These are phyloP conservation scores for Leucophenga maculata DNA, from an alignment of 2,888 invertebrate genomes.

Conservation along the genomic window DNA sequence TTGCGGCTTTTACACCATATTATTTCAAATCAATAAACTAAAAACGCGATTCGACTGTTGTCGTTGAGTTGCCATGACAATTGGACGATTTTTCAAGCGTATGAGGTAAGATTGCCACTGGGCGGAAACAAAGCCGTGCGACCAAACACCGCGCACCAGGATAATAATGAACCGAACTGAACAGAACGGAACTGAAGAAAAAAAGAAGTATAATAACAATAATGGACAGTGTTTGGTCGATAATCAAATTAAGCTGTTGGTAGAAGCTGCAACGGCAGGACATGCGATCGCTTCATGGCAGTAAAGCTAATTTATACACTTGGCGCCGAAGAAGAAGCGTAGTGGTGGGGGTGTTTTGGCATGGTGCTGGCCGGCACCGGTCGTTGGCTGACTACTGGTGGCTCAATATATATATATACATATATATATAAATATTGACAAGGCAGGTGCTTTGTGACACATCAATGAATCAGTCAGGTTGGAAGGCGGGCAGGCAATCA, in stretches of 20 bases:
- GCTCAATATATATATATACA: too few species aligned
- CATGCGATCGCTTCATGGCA: constrained; percentile 21
- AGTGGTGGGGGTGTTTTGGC: background rate
- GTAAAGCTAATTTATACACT: constrained; percentile 27
- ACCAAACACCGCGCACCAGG: background rate
- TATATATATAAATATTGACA: too few species aligned
- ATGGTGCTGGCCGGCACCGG: background rate
- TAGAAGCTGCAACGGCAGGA: constrained; percentile 6
- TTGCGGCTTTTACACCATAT: constrained; percentile 43
- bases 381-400: too few species aligned
- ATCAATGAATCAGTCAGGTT: background rate
- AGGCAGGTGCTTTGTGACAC: background rate
- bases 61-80: constrained; percentile 34
- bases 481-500: background rate
- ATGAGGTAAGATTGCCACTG: background rate
- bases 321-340: background rate
- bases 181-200: constrained; percentile 33
- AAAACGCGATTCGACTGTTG: background rate
- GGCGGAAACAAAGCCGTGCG: background rate
- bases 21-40: constrained; percentile 47
- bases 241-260: constrained; percentile 63
- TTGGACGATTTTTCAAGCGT: background rate
- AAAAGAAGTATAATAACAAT: constrained; percentile 34
- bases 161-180: background rate
- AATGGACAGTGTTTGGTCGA: constrained; percentile 70